phyloP scores from a whole-genome alignment of 1,140 invertebrate species.

The Scaptodrosophila lebanonensis region DNA sequence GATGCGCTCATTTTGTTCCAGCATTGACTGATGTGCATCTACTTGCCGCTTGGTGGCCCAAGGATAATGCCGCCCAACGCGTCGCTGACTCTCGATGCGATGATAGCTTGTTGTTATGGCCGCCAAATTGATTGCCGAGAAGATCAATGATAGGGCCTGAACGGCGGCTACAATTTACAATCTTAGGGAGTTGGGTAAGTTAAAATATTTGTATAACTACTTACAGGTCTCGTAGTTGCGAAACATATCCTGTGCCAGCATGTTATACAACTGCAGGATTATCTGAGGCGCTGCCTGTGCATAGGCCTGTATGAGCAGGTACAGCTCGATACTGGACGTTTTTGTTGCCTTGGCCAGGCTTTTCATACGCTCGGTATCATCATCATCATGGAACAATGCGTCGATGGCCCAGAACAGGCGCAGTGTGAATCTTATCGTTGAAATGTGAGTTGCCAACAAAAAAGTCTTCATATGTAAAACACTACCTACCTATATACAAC shows the following conservation, averaged over 20 bases:
- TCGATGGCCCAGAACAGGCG: slow-evolving; percentile 85
- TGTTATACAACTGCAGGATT: slow-evolving; percentile 81
- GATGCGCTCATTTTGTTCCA: slow-evolving; percentile 51
- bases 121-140: slow-evolving; percentile 83
- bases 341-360: slow-evolving; percentile 79
- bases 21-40: slow-evolving; percentile 30
- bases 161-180: slow-evolving; percentile 79
- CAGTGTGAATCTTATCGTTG: slow-evolving; percentile 79
- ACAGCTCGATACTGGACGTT: slow-evolving; percentile 83
- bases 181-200: no score
- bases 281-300: slow-evolving; percentile 85
- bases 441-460: not conserved
- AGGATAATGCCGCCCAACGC: slow-evolving; percentile 84
- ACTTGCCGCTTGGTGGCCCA: slow-evolving; percentile 79
- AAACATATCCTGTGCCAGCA: slow-evolving; percentile 78
- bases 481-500: slow-evolving; percentile 82
- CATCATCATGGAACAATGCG: slow-evolving; percentile 79
- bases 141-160: slow-evolving; percentile 82
- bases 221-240: slow-evolving; percentile 71
- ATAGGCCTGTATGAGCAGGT: slow-evolving; percentile 86
- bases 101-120: slow-evolving; percentile 84
- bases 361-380: slow-evolving; percentile 79
- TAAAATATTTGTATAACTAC: no score
- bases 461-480: not conserved
- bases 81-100: slow-evolving; percentile 85